These are phyloP conservation scores for Acrobasis suavella DNA, from an alignment of 2,888 invertebrate species.

Conservation along the genomic window DNA sequence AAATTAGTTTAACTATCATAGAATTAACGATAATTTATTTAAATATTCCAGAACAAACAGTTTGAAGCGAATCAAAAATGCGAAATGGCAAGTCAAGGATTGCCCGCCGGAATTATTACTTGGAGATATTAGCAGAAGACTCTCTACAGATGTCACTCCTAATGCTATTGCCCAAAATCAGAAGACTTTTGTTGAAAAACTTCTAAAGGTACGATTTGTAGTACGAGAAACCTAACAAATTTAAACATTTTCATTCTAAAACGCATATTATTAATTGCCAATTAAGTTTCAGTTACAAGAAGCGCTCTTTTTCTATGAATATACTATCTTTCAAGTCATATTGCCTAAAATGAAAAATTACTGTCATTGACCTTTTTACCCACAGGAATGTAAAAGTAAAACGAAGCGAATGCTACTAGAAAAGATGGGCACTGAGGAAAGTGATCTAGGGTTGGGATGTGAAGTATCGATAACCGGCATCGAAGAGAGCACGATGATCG, in stretches of 20 bases:
- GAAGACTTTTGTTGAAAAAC: constrained; percentile 98
- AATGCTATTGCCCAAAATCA: constrained; percentile 97
- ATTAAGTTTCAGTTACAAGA: too few species aligned
- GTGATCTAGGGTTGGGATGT: constrained; percentile 94
- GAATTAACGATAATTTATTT: neutral
- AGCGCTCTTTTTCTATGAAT: too few species aligned
- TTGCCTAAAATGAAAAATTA: too few species aligned
- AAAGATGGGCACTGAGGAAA: constrained; percentile 98
- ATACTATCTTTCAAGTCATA: too few species aligned
- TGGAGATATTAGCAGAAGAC: constrained; percentile 76
- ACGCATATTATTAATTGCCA: too few species aligned
- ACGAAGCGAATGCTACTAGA: constrained; percentile 99
- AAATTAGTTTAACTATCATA: neutral
- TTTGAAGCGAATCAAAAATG: constrained; percentile 83
- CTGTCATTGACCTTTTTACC: neutral
- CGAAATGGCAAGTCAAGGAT: constrained; percentile 85
- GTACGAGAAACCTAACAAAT: too few species aligned
- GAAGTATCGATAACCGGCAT: constrained; percentile 88
- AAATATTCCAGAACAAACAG: constrained; percentile 77
- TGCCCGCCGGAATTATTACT: constrained; percentile 79
- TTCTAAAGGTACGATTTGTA: constrained; percentile 88
- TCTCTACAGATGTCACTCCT: constrained; percentile 88
- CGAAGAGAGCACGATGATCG: constrained; percentile 98
- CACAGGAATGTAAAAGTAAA: constrained; percentile 94
- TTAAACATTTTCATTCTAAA: neutral